Base-by-base conservation (phyloP, 2,797 vertebrate species). In the Pterois miles region DNA sequence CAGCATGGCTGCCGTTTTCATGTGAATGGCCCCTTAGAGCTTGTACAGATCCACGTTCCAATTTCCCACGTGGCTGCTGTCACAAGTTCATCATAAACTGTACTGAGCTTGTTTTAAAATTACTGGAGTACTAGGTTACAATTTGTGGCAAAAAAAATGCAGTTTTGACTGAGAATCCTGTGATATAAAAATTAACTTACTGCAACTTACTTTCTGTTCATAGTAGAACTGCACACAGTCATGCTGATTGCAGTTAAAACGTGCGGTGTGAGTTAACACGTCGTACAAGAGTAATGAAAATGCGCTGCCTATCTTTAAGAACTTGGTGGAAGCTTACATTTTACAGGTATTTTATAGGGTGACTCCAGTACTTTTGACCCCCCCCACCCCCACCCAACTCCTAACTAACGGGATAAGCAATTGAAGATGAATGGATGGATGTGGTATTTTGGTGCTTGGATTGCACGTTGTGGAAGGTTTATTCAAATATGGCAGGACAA, bases 401-500 rank as follows among this genome's bases (percentile, higher is more conserved):
- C n/a, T n/a, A n/a, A n/a, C n/a, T n/a, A n/a, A n/a, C n/a, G n/a
- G n/a, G n/a, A n/a, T n/a, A n/a, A n/a, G n/a, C n/a, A n/a, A n/a
- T n/a, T n/a, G n/a, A n/a, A n/a, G n/a, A n/a, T n/a, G n/a, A n/a
- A n/a, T n/a, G n/a, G n/a, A n/a, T n/a, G n/a, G n/a, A n/a, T n/a
- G 5, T 58, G n/a, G 0, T 46, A n/a, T 56, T 54, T 53, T 48
- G 46, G 20, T 10, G 9, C 46, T 48, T n/a, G 20, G 46, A 0
- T 1, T 8, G 8, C 46, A 48, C 4, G 8, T 48, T 48, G 40
- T 43, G 16, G 0, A 0, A 43, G 40, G 7, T 43, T 43, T 20
- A 25, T 60, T 34, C 0, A 60, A 58, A 59, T 23, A 60, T 0
- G 0, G 16, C 33, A 2, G 33, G 8, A 20, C 13, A 31, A 27